Conservation (phyloP, 2,797 vertebrate genomes). For the Cyprinodon diabolis region DNA sequence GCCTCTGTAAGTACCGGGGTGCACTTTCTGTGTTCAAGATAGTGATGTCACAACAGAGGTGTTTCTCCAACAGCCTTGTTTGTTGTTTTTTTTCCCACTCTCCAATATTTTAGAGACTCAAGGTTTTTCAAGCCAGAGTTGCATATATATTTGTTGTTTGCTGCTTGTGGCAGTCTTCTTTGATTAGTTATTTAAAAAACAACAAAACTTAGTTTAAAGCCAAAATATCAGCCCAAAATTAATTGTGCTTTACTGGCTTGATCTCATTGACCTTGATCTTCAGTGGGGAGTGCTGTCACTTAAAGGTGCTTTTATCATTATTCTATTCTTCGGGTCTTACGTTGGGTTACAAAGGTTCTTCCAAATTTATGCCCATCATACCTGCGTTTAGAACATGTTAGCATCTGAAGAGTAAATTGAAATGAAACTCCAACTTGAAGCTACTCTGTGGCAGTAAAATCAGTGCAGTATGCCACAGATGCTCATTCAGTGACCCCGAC, state of each 20-base stretch:
- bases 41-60: slow-evolving; percentile 28
- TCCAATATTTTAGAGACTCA: slow-evolving; percentile 20
- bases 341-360: slow-evolving; percentile 14
- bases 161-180: background rate
- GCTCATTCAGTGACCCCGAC: slow-evolving; percentile 33
- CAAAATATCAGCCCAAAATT: slow-evolving; percentile 2
- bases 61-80: background rate
- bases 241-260: slow-evolving; percentile 48
- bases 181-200: background rate
- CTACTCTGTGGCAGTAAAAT: slow-evolving; percentile 15
- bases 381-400: background rate
- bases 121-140: slow-evolving; percentile 40
- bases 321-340: slow-evolving; percentile 18
- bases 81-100: background rate
- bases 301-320: slow-evolving; percentile 20
- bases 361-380: slow-evolving; percentile 82
- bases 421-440: slow-evolving; percentile 7
- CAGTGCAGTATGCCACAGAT: slow-evolving; percentile 28
- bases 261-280: slow-evolving; percentile 20
- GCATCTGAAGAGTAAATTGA: slow-evolving; percentile 6
- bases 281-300: slow-evolving; percentile 42
- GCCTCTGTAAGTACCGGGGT: slow-evolving; percentile 90
- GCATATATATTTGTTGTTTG: background rate
- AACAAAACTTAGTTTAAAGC: background rate
- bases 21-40: slow-evolving; percentile 33